Percentiles rank a stretch among this genome's conserved stretches.
Conservation (phyloP, 2,888 invertebrate species). For the Chymomyza fuscimana region DNA sequence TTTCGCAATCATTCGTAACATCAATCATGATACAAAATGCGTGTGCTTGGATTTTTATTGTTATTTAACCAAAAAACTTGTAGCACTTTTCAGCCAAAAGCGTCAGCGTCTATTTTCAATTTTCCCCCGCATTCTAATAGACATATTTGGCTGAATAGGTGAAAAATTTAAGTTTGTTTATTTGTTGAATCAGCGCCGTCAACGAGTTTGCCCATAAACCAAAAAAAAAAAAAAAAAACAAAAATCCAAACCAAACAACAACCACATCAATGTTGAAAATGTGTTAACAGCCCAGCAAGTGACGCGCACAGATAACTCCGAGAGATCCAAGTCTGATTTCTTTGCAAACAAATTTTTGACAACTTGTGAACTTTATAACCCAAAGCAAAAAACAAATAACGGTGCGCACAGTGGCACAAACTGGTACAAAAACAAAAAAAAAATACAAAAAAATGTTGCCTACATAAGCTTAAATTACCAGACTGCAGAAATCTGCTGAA, state of each 20-base stretch:
- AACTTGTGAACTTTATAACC: slow-evolving; percentile 73
- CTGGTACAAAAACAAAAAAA: not conserved
- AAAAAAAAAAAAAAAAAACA: slow-evolving; percentile 9
- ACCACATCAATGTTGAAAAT: slow-evolving; percentile 53
- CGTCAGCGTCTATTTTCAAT: slow-evolving; percentile 66
- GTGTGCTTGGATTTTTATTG: slow-evolving; percentile 59
- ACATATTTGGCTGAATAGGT: slow-evolving; percentile 49
- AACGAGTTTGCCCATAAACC: slow-evolving; percentile 45
- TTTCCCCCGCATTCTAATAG: slow-evolving; percentile 48
- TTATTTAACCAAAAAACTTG: slow-evolving; percentile 57
- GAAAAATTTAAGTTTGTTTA: slow-evolving; percentile 56
- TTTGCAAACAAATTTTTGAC: slow-evolving; percentile 71
- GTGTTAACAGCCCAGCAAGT: slow-evolving; percentile 55
- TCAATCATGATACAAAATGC: slow-evolving; percentile 29
- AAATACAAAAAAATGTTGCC: not conserved
- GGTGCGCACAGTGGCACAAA: slow-evolving; percentile 39
- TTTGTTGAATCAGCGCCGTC: slow-evolving; percentile 71
- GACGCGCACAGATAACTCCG: slow-evolving; percentile 46
- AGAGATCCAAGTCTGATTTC: slow-evolving; percentile 35
- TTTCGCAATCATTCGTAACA: slow-evolving; percentile 30
- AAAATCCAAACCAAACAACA: not conserved
- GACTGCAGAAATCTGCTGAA: not conserved
- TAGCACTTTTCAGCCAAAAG: slow-evolving; percentile 24
- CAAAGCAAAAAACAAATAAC: slow-evolving; percentile 27
- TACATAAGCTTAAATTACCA: not conserved